These are phyloP conservation scores for Vulpes vulpes DNA, from an alignment of 2,113 vertebrate species.

Conservation along the genomic window DNA sequence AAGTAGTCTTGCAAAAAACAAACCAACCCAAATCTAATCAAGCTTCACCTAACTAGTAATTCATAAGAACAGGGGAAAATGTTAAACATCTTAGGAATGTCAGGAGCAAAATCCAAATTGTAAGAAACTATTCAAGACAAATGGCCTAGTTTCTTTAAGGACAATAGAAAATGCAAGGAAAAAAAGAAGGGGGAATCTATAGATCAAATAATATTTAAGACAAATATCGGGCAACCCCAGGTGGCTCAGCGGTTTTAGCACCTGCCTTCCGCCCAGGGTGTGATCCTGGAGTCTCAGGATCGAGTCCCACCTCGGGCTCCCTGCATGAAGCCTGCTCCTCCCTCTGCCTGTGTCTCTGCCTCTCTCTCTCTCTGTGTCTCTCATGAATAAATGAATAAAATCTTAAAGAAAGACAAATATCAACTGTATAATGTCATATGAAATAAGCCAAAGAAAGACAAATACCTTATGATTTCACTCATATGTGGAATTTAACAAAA, in stretches of 20 bases:
- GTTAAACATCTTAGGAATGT: not conserved
- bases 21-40: not conserved
- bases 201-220: slow-evolving; percentile 30
- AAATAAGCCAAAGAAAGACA: not conserved
- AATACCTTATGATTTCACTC: not conserved
- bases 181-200: not conserved
- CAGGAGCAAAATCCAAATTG: slow-evolving; percentile 14
- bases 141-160: slow-evolving; percentile 17
- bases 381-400: too few relatives aligned
- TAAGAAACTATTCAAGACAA: not conserved
- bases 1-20: not conserved
- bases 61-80: not conserved
- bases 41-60: not conserved
- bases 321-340: too few relatives aligned
- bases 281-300: too few relatives aligned
- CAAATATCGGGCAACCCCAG: not conserved
- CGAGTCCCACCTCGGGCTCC: too few relatives aligned
- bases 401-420: not conserved
- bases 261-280: too few relatives aligned
- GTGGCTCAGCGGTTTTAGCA: too few relatives aligned
- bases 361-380: too few relatives aligned
- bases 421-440: not conserved
- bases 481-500: not conserved
- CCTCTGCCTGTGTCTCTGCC: too few relatives aligned
- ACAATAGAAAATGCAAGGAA: slow-evolving; percentile 19